Evolutionary conservation across 2,888 invertebrate species (phyloP), one percentile per base, ranked within the genome.

Genomic region (Troilus luridus): DNA sequence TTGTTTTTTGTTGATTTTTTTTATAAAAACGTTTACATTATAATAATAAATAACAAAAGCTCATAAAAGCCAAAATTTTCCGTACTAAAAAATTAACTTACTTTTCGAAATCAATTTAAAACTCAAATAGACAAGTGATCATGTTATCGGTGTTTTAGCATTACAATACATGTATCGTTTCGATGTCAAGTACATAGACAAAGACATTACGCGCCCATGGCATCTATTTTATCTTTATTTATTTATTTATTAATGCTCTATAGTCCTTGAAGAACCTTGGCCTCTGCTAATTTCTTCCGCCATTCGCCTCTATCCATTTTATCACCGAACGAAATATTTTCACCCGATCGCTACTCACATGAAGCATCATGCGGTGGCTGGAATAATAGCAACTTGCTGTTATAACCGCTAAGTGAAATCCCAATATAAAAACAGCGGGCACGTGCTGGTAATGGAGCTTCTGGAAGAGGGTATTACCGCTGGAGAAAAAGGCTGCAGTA

Each of bases 321-420:
- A 85, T 85, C 12, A 85, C 56, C 85, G 17, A n/a, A 0, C 11
- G 56, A 21, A 85, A 58, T 85, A 56, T 54, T 54, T 58, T 58
- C 56, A n/a, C 85, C 54, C 0, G 56, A 21, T 85, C 85, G 56
- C n/a, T 11, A 56, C 56, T 85, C 41, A 41, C 7, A 41, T 41
- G 27, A 77, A 27, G 27, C 41, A 77, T 41, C 72, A 7, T 56
- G 85, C n/a, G 85, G 56, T 85, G 56, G 85, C 5, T 54, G 56
- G 85, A 58, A 58, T 85, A 85, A 85, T 85, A 77, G 85, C 10
- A 81, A 81, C 81, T 21, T 54, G 3, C 54, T 41, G 54, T 81
- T 56, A 56, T 54, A 21, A 19, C 81, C 81, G 81, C 54, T 54
- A 81, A 81, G 81, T 81, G 85, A 85, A 85, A 85, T 85, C n/a